These are phyloP conservation scores for Allygus modestus DNA, from an alignment of 2,888 invertebrate genomes.

Conservation along the genomic window DNA sequence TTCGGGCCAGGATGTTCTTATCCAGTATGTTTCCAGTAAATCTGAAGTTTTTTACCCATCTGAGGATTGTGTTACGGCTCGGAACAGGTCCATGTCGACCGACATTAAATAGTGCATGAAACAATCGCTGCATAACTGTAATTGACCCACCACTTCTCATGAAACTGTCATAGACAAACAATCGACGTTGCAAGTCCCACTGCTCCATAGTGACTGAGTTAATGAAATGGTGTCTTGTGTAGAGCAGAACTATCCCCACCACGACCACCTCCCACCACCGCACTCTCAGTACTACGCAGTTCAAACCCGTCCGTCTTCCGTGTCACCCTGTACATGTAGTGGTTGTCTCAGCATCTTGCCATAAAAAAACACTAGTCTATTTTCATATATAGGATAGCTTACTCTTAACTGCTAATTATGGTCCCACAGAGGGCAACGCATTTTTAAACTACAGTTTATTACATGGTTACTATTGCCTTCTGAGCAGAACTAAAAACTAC, in stretches of 20 bases:
- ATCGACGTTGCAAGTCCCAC: constrained; percentile 4
- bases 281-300: constrained; percentile 10
- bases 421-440: no score
- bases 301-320: no score
- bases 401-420: no score
- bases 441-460: no score
- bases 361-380: no score
- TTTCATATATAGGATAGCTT: no score
- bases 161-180: neutral
- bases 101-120: constrained; percentile 34
- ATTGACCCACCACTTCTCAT: constrained; percentile 30
- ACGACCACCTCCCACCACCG: neutral
- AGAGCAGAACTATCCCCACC: constrained; percentile 22
- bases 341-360: no score
- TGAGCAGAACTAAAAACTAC: no score
- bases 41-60: constrained; percentile 59
- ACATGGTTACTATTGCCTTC: no score
- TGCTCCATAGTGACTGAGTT: neutral
- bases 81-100: constrained; percentile 55
- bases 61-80: constrained; percentile 55
- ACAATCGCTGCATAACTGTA: constrained; percentile 12
- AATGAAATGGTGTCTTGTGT: constrained; percentile 16
- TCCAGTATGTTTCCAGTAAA: constrained; percentile 30
- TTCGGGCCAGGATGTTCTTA: constrained; percentile 46
- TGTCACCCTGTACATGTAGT: no score